Conservation (phyloP, 2,797 vertebrate genomes). For the Percopsis omiscomaycus region DNA sequence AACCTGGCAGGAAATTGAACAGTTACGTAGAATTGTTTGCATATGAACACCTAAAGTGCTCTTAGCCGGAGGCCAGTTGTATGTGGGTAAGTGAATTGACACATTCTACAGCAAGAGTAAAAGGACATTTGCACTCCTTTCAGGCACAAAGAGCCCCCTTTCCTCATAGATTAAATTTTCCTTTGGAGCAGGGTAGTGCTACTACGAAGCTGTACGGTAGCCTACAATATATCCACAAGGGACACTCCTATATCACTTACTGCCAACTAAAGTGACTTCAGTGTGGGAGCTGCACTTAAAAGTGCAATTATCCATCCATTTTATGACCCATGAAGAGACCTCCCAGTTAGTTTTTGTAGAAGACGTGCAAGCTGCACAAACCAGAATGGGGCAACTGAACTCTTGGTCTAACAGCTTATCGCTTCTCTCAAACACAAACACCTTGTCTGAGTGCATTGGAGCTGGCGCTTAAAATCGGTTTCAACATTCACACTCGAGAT, state of each 20-base stretch:
- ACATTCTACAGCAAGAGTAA: slow-evolving; percentile 63
- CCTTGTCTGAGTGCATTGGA: no score
- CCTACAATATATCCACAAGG: not conserved
- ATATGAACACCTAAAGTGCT: slow-evolving; percentile 57
- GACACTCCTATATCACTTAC: not conserved
- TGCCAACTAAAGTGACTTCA: no score
- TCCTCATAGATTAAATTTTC: not conserved
- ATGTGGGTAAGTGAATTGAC: slow-evolving; percentile 16
- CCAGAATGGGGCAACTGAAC: no score
- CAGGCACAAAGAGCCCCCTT: slow-evolving; percentile 51
- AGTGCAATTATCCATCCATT: no score
- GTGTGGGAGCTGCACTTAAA: no score
- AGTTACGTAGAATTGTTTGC: slow-evolving; percentile 26
- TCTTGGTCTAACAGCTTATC: no score
- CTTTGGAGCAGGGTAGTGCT: not conserved
- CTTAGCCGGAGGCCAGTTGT: slow-evolving; percentile 26
- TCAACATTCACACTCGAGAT: slow-evolving; percentile 11
- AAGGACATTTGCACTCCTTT: slow-evolving; percentile 54
- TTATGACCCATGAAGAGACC: no score
- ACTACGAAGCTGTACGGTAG: not conserved
- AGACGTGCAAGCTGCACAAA: no score
- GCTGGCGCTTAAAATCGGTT: no score
- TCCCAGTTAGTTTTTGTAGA: no score
- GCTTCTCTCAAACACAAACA: no score
- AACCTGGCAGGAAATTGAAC: not conserved